Conservation (phyloP, 2,888 invertebrate species). For the Brachypalpus laphriformis region DNA sequence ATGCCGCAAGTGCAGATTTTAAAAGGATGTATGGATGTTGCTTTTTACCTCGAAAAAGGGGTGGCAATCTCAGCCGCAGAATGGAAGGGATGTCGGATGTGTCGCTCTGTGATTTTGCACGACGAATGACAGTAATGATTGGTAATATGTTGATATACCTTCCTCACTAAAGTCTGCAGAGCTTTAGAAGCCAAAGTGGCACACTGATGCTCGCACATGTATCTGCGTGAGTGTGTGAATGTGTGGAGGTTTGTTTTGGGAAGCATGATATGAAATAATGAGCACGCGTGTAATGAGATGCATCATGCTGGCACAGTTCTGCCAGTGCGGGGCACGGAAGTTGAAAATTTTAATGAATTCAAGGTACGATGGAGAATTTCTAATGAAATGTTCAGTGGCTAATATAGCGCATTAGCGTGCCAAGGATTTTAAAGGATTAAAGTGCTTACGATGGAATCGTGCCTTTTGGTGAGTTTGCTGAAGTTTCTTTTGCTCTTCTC, state of each 20-base stretch:
- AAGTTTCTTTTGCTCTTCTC: background rate
- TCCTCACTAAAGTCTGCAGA: background rate
- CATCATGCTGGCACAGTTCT: conserved; percentile 56
- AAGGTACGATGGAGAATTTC: conserved; percentile 23
- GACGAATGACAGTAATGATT: conserved; percentile 66
- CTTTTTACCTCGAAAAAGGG: background rate
- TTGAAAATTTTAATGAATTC: conserved; percentile 57
- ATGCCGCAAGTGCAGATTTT: conserved; percentile 2
- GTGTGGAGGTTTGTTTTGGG: conserved; percentile 17
- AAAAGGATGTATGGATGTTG: background rate
- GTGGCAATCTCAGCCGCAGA: background rate
- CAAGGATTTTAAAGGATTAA: conserved; percentile 24
- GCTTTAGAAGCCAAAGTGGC: background rate
- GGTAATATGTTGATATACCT: conserved; percentile 63
- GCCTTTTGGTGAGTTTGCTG: background rate
- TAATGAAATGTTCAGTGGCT: conserved; percentile 34
- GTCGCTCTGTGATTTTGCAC: conserved; percentile 34
- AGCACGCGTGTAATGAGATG: conserved; percentile 64
- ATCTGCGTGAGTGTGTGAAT: background rate
- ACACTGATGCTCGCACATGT: background rate
- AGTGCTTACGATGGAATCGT: background rate
- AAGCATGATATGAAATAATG: conserved; percentile 64
- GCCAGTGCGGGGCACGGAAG: background rate
- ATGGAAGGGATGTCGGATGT: conserved; percentile 22
- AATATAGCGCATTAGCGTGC: conserved; percentile 53